A percentile compares a stretch with the other conserved stretches of the same genome.
Evolutionary conservation across 2,113 vertebrate genomes (phyloP).

Genomic region (Cyanistes caeruleus): DNA sequence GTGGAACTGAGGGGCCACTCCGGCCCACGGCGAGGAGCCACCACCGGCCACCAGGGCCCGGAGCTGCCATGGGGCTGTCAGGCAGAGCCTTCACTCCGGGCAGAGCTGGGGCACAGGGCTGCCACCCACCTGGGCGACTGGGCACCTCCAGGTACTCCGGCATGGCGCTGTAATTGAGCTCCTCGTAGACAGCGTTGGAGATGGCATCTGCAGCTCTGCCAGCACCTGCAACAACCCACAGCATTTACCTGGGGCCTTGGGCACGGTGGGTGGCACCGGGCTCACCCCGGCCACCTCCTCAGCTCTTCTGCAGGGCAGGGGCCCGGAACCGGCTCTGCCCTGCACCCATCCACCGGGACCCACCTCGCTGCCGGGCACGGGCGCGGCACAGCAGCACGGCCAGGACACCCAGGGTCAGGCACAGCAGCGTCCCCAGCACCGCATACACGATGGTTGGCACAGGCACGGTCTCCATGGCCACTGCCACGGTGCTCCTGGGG

Average conservation of each 20-base stretch:
- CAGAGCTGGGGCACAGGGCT: not conserved
- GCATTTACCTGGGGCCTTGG: fast-evolving
- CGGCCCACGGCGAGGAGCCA: fast-evolving
- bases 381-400: not conserved
- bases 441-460: not conserved
- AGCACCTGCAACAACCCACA: fast-evolving
- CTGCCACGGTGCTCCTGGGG: fast-evolving
- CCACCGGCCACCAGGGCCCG: fast-evolving
- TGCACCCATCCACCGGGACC: fast-evolving
- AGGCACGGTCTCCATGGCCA: fast-evolving
- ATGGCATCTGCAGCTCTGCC: fast-evolving
- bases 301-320: fast-evolving
- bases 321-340: fast-evolving
- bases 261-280: fast-evolving
- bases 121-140: not conserved
- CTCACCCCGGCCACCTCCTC: not conserved
- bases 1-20: fast-evolving
- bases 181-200: not conserved
- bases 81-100: fast-evolving
- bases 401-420: not conserved
- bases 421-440: conserved; percentile 22
- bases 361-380: not conserved
- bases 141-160: not conserved
- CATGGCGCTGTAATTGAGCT: not conserved
- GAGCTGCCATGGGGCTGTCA: fast-evolving